phyloP scores from a whole-genome alignment of 2,888 invertebrate genomes.

The Spilosoma lubricipeda region DNA sequence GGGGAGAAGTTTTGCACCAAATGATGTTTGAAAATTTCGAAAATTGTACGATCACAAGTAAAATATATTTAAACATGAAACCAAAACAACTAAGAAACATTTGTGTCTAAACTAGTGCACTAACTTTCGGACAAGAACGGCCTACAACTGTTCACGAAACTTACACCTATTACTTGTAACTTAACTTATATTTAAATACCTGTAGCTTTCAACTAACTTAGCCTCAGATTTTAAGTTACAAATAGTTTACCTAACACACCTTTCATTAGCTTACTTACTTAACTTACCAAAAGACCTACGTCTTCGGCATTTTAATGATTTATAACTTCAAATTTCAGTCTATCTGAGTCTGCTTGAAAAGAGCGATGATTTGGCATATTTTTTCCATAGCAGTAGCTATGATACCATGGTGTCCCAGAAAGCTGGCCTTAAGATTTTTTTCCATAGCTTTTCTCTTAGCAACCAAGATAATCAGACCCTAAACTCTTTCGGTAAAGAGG shows the following conservation, averaged over 20 bases:
- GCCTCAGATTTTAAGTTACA: background rate
- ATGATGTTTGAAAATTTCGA: too few relatives aligned
- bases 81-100: background rate
- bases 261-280: background rate
- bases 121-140: background rate
- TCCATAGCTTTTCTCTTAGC: too few relatives aligned
- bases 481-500: too few relatives aligned
- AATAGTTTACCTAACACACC: background rate
- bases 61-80: background rate
- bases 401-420: too few relatives aligned
- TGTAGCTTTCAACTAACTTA: background rate
- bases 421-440: too few relatives aligned
- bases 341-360: too few relatives aligned
- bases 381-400: too few relatives aligned
- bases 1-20: too few relatives aligned
- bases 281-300: background rate
- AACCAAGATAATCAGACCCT: too few relatives aligned
- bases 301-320: background rate
- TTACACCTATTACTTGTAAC: background rate
- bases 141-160: background rate
- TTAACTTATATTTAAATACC: background rate
- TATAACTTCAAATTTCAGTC: too few relatives aligned
- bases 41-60: too few relatives aligned
- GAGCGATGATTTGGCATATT: too few relatives aligned
- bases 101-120: background rate